Percentiles rank a stretch among this genome's conserved stretches.
phyloP scores from a whole-genome alignment of 2,888 invertebrate species.

The Xestia ashworthii region DNA sequence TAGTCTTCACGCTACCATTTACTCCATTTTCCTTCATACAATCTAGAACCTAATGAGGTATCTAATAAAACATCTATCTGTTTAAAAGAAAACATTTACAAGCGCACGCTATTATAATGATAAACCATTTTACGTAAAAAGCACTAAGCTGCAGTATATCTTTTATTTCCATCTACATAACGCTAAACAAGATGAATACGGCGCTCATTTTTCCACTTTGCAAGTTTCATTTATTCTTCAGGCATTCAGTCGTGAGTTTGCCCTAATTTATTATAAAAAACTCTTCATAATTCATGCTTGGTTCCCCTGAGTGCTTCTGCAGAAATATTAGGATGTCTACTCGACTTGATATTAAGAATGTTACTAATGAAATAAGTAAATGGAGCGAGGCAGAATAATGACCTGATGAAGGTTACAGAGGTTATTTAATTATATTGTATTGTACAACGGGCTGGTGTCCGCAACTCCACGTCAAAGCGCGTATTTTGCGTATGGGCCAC shows the following conservation, averaged over 20 bases:
- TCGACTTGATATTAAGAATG: conserved; percentile 52
- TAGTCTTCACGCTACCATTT: too few species aligned
- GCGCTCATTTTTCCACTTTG: conserved; percentile 50
- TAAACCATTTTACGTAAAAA: neutral
- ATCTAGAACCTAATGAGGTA: neutral
- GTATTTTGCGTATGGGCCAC: too few species aligned
- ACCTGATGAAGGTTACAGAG: conserved; percentile 1
- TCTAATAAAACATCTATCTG: neutral
- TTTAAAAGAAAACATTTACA: neutral
- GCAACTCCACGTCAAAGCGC: too few species aligned
- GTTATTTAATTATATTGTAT: neutral
- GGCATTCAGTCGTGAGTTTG: conserved; percentile 46
- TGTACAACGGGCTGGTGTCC: too few species aligned
- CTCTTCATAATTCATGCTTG: conserved; percentile 52
- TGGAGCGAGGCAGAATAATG: conserved; percentile 30
- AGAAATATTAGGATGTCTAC: conserved; percentile 57
- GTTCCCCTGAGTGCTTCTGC: conserved; percentile 36
- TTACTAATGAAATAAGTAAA: conserved; percentile 51
- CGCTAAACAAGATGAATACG: conserved; percentile 46
- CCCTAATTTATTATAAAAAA: conserved; percentile 64
- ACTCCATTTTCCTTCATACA: neutral
- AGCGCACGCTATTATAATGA: neutral
- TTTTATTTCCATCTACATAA: conserved; percentile 30
- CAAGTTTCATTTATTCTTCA: conserved; percentile 59
- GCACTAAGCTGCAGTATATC: conserved; percentile 1